phyloP scores from a whole-genome alignment of 30 jellyfish, hydroid and myxozoan genomes.

The Nemopilema nomurai region DNA sequence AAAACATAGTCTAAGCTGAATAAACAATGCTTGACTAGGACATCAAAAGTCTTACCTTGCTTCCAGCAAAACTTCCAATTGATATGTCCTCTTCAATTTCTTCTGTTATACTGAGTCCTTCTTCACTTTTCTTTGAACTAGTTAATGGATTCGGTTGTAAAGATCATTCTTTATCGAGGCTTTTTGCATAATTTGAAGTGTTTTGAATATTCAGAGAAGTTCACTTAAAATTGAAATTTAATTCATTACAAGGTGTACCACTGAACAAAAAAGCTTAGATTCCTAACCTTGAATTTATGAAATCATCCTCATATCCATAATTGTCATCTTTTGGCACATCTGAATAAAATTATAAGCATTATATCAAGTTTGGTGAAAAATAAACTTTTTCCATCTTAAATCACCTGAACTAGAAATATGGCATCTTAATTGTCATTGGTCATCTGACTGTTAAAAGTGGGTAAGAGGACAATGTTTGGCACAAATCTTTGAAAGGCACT shows the following conservation, averaged over 20 bases:
- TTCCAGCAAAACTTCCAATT: slow-evolving; percentile 96
- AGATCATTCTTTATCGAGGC: too few relatives aligned
- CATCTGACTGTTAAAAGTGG: too few relatives aligned
- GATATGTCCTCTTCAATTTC: slow-evolving; percentile 97
- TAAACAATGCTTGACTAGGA: background rate
- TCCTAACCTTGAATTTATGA: slow-evolving; percentile 51
- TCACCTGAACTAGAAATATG: background rate
- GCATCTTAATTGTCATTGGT: background rate
- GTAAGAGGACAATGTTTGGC: too few relatives aligned
- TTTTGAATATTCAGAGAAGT: background rate
- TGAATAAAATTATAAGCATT: background rate
- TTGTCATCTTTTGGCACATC: slow-evolving; percentile 78
- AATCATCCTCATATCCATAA: slow-evolving; percentile 83
- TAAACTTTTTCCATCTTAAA: too few relatives aligned
- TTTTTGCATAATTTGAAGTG: too few relatives aligned
- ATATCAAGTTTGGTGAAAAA: background rate
- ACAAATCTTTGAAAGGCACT: too few relatives aligned
- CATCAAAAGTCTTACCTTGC: slow-evolving; percentile 60
- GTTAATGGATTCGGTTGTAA: too few relatives aligned
- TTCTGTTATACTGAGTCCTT: slow-evolving; percentile 89
- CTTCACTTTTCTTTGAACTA: slow-evolving; percentile 93
- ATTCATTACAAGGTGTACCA: too few relatives aligned
- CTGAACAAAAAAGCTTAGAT: too few relatives aligned
- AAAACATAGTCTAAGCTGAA: too few relatives aligned
- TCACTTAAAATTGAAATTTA: too few relatives aligned